Evolutionary conservation across 2,888 invertebrate genomes (phyloP), one percentile per base, ranked within the genome.

Genomic region (Himalopsyche kuldschensis): DNA sequence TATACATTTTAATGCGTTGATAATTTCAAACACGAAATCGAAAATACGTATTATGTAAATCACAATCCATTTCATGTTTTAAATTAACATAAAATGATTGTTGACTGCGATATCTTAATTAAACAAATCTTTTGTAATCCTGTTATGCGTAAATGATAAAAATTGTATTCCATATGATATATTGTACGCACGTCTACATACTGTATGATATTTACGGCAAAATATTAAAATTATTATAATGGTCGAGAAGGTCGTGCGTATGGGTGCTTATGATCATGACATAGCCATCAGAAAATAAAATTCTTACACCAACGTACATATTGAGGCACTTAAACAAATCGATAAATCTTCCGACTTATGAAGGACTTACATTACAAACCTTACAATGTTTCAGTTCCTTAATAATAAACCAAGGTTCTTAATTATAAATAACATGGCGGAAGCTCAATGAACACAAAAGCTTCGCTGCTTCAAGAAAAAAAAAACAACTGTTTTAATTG

Each of bases 401-500:
- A 10, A 20, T 55, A 55, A 55, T 55, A 4, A 55, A 8, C 20
- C 55, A 55, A 55, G 55, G 55, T 55, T 3, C 20, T 55, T 24
- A 4, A 20, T 55, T 55, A 10, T 55, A 24, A 55, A 55, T 20
- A 55, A 55, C 55, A 20, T 55, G 55, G 55, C 55, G 55, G 55
- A 55, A 55, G 55, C 55, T 55, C 10, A 20, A n/a, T 5, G 55
- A 55, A 20, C 24, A 55, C 55, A 55, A 55, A 55, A 55, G 55
- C 55, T 55, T 55, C 10, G 55, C 20, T n/a, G 55, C 24, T n/a
- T 55, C 10, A 55, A 55, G 20, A 20, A 55, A 55, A 55, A 20
- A 55, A 20, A n/a, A 75, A 41, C 41, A 41, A 41, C 41, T 81
- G 81, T 83, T 75, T 82, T 78, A 48, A 55, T 83, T 41, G 41